Base-by-base conservation (phyloP, 2,888 invertebrate genomes). In the Tillus elongatus region DNA sequence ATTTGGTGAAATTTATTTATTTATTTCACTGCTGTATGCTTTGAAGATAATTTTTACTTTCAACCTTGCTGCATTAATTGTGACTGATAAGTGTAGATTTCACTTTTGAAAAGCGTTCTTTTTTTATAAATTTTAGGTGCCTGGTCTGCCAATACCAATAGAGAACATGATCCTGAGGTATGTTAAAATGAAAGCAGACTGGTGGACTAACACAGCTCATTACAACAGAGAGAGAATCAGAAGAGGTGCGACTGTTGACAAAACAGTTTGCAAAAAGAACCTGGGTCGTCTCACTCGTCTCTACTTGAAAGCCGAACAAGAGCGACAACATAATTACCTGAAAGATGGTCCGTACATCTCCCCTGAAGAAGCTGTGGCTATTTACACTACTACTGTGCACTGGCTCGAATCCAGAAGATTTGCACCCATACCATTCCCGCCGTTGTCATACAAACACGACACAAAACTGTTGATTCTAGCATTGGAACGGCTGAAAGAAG, bases 151-250 rank as follows among this genome's bases (percentile, higher is more conserved):
- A 0, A 97, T 93, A 15, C 98, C 98, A 0, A 97, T 99, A 45
- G 98, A 99, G 70, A 99, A 98, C 69, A 99, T 99, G 98, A 98
- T 99, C 52, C 75, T 99, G 40, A 80, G 98, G 19, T 99, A 97
- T 67, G 98, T 99, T 8, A 98, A 98, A 67, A 97, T 98, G 84
- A 99, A 99, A 64, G 98, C 98, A 0, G 98, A 99, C 66, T 99
- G 98, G 98, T 99, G 98, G 98, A 99, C 98, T 0, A 99, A 98
- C 66, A 98, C 98, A 0, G 97, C 98, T 1, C 98, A 99, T 65
- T 99, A 99, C 68, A 99, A 99, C 69, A 77, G 98, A 28, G 98
- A 99, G 67, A 76, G 98, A 54, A 98, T 99, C 49, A 79, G 98
- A 2, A 80, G 98, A 51, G 98, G 98, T n/a, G 98, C 98, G 33